Percentiles rank a stretch among this genome's conserved stretches.
Conservation (phyloP, 2,888 invertebrate genomes). For the Agrochola lychnidis region DNA sequence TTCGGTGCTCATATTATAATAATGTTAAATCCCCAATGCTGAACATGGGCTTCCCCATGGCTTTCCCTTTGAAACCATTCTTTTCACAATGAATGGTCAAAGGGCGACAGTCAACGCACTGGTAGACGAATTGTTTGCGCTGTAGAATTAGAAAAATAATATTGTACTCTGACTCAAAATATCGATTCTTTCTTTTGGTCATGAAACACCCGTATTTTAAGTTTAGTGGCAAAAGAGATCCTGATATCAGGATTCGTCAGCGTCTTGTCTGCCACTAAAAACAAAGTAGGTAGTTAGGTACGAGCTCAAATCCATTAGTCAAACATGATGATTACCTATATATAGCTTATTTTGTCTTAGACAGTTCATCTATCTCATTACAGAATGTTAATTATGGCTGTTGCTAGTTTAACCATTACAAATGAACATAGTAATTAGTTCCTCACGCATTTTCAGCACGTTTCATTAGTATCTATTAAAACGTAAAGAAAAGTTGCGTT, state of each 20-base stretch:
- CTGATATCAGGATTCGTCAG: background rate
- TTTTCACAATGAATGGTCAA: background rate
- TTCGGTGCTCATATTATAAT: background rate
- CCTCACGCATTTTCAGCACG: conserved; percentile 47
- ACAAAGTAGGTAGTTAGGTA: background rate
- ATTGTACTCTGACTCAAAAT: no score
- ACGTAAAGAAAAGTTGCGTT: background rate
- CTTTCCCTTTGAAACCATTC: background rate
- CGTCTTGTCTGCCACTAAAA: background rate
- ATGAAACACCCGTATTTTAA: background rate
- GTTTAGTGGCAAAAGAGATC: background rate
- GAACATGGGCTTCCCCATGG: background rate
- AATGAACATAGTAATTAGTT: conserved; percentile 48
- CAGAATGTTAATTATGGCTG: background rate
- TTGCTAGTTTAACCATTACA: conserved; percentile 21
- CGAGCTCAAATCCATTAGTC: background rate
- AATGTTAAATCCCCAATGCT: background rate
- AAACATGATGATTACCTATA: no score
- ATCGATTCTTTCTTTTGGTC: no score
- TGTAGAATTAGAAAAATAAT: background rate
- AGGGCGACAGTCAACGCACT: background rate
- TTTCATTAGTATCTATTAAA: conserved; percentile 40
- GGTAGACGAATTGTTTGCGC: no score
- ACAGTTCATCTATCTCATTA: conserved; percentile 1
- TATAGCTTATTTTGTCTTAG: background rate